These are phyloP conservation scores for Rallus limicola DNA, from an alignment of 2,113 vertebrate genomes.

Conservation along the genomic window DNA sequence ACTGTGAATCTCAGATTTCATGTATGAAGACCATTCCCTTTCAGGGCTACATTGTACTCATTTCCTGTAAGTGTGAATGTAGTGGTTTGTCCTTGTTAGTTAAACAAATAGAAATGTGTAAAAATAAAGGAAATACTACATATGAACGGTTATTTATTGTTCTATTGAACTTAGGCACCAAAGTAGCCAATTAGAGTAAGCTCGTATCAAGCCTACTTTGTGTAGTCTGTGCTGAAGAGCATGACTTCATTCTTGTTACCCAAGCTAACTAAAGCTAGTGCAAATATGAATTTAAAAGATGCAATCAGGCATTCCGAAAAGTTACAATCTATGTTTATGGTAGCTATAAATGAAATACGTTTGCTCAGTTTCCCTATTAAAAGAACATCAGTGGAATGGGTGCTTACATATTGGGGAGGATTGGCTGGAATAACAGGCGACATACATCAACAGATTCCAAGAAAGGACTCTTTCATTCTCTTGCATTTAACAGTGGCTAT, in stretches of 20 bases:
- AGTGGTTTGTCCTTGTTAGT: neutral
- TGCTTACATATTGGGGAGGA: neutral
- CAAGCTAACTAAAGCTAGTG: neutral
- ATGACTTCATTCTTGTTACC: neutral
- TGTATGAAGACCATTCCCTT: neutral
- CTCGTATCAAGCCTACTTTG: neutral
- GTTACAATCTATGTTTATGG: neutral
- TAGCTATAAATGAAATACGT: neutral
- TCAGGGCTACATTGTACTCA: neutral
- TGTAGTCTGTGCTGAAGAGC: neutral
- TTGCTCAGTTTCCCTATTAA: neutral
- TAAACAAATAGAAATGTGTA: neutral
- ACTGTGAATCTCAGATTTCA: neutral
- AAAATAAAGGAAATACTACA: neutral
- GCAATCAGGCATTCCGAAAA: neutral
- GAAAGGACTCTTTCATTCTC: neutral
- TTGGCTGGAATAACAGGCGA: neutral
- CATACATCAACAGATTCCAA: neutral
- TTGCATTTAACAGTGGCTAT: neutral
- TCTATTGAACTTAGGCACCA: neutral
- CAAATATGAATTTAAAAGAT: neutral
- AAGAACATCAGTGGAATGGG: neutral
- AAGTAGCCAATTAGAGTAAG: neutral
- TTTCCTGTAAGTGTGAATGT: neutral
- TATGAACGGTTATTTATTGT: neutral